Evolutionary conservation across 2,888 invertebrate genomes (phyloP), one percentile per base, ranked within the genome.

Genomic region (Bembecia ichneumoniformis): DNA sequence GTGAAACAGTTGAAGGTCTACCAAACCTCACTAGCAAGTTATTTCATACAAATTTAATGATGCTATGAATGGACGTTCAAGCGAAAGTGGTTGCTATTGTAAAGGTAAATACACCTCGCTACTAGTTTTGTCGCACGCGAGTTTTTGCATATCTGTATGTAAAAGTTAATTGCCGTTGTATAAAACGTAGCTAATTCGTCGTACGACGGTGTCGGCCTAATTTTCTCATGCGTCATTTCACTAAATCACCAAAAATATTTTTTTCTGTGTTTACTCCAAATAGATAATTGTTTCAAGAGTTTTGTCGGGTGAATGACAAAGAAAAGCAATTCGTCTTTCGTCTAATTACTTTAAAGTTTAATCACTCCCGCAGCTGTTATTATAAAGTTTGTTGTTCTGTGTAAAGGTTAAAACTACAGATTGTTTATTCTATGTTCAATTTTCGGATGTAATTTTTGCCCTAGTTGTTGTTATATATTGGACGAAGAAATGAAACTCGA

Each of bases 141-240:
- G 56, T 56, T 59, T 64, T 62, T 57, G 56, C 62, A 62, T 62
- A 52, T 52, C 56, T n/a, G 55, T 57, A 54, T 51, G 50, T 55
- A 47, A 47, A 51, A 35, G 40, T 35, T 15, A 11, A 44, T 44
- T 44, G 44, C 17, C 10, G 3, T 44, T 15, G 16, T 16, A 44
- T 44, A 16, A 44, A 44, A 44, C 1, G 16, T 44, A 14, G 15
- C 15, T 44, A 44, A 14, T 44, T 44, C 11, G 16, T 13, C 44
- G 13, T 14, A 44, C 16, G 15, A 16, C 17, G 17, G 14, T 40
- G 14, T 40, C 14, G 14, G 10, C 13, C 40, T 5, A 40, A 40
- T 40, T 40, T 13, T 11, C 13, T 14, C 40, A 40, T 14, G 40
- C 40, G 9, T 28, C 28, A 28, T 28, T 28, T 28, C 28, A 28